Evolutionary conservation across 2,113 vertebrate species (phyloP).

Genomic region (Cygnus buccinator): DNA sequence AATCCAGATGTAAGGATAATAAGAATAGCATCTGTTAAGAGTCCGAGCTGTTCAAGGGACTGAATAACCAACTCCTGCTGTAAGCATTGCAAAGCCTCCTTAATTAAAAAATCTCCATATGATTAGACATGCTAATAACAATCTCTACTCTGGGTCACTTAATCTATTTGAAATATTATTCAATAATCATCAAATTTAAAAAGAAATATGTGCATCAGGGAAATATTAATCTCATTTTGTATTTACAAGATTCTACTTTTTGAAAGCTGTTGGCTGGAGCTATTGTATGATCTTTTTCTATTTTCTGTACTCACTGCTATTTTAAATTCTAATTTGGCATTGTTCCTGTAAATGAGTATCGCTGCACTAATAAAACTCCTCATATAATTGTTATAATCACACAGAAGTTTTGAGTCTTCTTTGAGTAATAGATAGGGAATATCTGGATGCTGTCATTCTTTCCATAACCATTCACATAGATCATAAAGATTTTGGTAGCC

Average conservation of each 20-base stretch:
- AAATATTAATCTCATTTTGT: constrained; percentile 51
- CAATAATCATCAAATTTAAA: constrained; percentile 28
- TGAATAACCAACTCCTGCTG: constrained; percentile 61
- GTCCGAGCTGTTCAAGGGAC: constrained; percentile 41
- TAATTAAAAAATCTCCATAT: constrained; percentile 72
- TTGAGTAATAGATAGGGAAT: background rate
- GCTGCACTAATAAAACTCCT: background rate
- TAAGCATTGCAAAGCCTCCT: constrained; percentile 43
- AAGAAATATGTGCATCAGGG: constrained; percentile 6
- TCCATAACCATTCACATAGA: background rate
- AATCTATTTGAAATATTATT: constrained; percentile 63
- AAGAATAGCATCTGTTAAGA: constrained; percentile 72
- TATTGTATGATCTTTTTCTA: background rate
- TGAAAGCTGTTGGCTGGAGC: background rate
- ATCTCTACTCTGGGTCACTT: constrained; percentile 57
- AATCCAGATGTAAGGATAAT: constrained; percentile 71
- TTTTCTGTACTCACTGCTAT: background rate
- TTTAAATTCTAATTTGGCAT: background rate
- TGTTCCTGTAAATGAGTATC: background rate
- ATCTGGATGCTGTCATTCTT: background rate
- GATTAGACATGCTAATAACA: constrained; percentile 69
- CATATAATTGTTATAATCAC: background rate
- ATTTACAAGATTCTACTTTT: constrained; percentile 28
- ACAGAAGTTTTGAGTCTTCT: background rate
- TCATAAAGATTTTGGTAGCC: background rate